Conservation (phyloP, 2,797 vertebrate species). For the Coregonus ussuriensis region DNA sequence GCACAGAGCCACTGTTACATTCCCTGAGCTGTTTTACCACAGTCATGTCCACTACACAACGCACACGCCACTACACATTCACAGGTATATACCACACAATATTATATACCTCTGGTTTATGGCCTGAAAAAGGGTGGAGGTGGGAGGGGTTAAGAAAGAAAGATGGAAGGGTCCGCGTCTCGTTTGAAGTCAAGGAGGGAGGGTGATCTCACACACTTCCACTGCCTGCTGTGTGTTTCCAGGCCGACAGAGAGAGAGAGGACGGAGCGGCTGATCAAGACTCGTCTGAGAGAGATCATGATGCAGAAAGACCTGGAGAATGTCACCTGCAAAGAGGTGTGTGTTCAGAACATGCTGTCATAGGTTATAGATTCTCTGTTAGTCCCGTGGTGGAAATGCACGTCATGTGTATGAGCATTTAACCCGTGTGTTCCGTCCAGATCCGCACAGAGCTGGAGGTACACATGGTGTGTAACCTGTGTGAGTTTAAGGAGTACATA, state of each 20-base stretch:
- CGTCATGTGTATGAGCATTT: background rate
- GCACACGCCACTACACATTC: no score
- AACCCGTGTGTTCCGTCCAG: slow-evolving; percentile 55
- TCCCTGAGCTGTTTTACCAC: no score
- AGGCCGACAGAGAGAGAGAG: slow-evolving; percentile 95
- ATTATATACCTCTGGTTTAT: background rate
- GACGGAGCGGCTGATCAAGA: slow-evolving; percentile 91
- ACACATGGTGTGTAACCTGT: slow-evolving; percentile 96
- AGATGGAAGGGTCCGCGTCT: no score
- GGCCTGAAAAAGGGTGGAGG: background rate
- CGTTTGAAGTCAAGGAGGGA: background rate
- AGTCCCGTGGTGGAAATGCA: background rate
- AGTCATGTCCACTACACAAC: no score
- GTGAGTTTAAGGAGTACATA: slow-evolving; percentile 97
- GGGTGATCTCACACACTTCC: slow-evolving; percentile 15
- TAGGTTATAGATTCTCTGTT: background rate
- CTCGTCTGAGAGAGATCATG: slow-evolving; percentile 94
- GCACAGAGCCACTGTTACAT: no score
- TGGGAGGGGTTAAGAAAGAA: background rate
- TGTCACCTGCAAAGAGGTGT: slow-evolving; percentile 95
- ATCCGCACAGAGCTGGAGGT: slow-evolving; percentile 96
- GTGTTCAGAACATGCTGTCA: slow-evolving; percentile 19
- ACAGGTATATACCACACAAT: background rate
- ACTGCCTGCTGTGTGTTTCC: slow-evolving; percentile 20
- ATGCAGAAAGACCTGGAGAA: slow-evolving; percentile 99